Conservation (phyloP, 1,140 invertebrate genomes). For the Heterodera carotae region DNA sequence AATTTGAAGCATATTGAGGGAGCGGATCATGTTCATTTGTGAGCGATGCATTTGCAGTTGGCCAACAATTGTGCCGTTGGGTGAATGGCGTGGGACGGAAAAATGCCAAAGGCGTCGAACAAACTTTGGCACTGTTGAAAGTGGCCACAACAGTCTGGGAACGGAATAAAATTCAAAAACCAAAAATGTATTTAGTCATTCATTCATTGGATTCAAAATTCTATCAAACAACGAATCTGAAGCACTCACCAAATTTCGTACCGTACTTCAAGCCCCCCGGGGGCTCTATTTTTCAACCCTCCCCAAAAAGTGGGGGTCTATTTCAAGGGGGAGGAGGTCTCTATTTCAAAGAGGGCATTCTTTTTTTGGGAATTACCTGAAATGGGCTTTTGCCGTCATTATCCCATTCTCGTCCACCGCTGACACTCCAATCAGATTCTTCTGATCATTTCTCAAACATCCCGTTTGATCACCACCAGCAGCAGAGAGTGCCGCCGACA, state of each 20-base stretch:
- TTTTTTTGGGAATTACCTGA: too few relatives aligned
- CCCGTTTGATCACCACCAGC: neutral
- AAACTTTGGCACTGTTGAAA: neutral
- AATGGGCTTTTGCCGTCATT: neutral
- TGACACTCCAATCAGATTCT: neutral
- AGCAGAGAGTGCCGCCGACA: neutral
- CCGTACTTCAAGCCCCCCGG: too few relatives aligned
- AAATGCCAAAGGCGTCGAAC: constrained; percentile 2
- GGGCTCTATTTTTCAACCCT: too few relatives aligned
- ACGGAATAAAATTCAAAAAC: too few relatives aligned
- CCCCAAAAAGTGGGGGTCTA: too few relatives aligned
- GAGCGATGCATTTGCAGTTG: neutral
- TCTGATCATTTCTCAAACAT: neutral
- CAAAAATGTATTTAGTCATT: neutral
- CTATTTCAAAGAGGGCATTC: too few relatives aligned
- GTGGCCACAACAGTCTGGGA: neutral
- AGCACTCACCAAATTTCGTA: too few relatives aligned
- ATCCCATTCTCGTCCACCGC: neutral
- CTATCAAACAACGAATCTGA: too few relatives aligned
- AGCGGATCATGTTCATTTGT: neutral
- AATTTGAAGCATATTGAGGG: neutral
- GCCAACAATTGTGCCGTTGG: constrained; percentile 11
- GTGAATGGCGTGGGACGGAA: constrained; percentile 6
- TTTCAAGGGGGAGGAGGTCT: too few relatives aligned
- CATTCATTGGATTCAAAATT: too few relatives aligned